A percentile compares a stretch with the other conserved stretches of the same genome.
Evolutionary conservation across 2,113 vertebrate species (phyloP).

Genomic region (Blennius ocellaris): DNA sequence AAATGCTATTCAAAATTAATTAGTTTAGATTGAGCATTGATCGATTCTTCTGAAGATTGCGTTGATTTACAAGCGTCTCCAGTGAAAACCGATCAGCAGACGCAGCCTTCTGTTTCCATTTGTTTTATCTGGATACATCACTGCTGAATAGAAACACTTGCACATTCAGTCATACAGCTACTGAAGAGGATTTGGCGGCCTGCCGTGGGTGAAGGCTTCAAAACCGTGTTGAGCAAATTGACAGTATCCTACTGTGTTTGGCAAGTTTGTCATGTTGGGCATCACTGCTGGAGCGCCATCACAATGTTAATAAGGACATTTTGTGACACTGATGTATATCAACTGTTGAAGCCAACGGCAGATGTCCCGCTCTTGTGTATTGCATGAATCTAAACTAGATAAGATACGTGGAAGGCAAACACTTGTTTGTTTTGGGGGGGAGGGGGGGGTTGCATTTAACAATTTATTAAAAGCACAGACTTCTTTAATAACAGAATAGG

Average conservation of each 20-base stretch:
- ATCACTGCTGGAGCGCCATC: background rate
- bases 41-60: too few species aligned
- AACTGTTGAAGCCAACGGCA: background rate
- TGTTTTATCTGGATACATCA: background rate
- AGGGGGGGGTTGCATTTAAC: too few species aligned
- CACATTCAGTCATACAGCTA: background rate
- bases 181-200: background rate
- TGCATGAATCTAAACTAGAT: too few species aligned
- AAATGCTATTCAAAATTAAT: too few species aligned
- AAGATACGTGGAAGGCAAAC: too few species aligned
- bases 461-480: too few species aligned
- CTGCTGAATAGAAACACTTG: constrained; percentile 5
- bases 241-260: constrained; percentile 5
- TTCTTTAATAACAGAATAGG: too few species aligned
- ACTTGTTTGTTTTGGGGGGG: too few species aligned
- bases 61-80: background rate
- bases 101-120: background rate
- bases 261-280: background rate
- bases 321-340: background rate
- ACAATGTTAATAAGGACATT: background rate
- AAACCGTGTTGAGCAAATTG: constrained; percentile 1
- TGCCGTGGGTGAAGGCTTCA: constrained; percentile 8
- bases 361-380: background rate
- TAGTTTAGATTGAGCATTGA: too few species aligned
- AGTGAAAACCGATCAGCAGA: background rate